These are phyloP conservation scores for Chaitophorus viminalis DNA, from an alignment of 2,888 invertebrate species.

Conservation along the genomic window DNA sequence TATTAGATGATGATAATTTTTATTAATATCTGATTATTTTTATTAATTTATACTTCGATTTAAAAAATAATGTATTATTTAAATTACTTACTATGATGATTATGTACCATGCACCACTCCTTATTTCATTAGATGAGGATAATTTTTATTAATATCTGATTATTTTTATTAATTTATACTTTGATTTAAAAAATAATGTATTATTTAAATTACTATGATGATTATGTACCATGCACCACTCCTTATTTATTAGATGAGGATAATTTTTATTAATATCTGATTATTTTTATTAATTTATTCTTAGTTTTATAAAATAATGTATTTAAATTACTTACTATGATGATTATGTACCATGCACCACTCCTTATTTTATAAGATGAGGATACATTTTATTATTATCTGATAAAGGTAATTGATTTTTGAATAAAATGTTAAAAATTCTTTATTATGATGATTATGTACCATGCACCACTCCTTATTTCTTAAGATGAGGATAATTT, in stretches of 20 bases:
- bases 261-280: slow-evolving; percentile 9
- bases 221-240: slow-evolving; percentile 60
- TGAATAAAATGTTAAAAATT: no score
- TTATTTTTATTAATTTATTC: background rate
- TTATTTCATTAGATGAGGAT: slow-evolving; percentile 28
- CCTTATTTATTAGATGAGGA: slow-evolving; percentile 60
- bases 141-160: background rate
- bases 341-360: slow-evolving; percentile 46
- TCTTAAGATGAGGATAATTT: slow-evolving; percentile 14
- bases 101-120: slow-evolving; percentile 25
- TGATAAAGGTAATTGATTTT: no score
- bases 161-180: slow-evolving; percentile 23
- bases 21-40: background rate
- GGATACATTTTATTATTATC: slow-evolving; percentile 24
- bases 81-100: slow-evolving; percentile 14
- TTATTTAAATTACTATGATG: slow-evolving; percentile 41
- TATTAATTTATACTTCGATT: background rate
- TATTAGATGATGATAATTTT: background rate
- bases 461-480: slow-evolving; percentile 44
- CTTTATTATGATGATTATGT: no score
- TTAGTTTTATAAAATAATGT: background rate
- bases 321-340: background rate
- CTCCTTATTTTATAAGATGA: slow-evolving; percentile 41
- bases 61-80: background rate
- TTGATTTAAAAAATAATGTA: background rate